phyloP scores from a whole-genome alignment of 30 jellyfish, hydroid and myxozoan genomes.

The Cassiopea andromeda region DNA sequence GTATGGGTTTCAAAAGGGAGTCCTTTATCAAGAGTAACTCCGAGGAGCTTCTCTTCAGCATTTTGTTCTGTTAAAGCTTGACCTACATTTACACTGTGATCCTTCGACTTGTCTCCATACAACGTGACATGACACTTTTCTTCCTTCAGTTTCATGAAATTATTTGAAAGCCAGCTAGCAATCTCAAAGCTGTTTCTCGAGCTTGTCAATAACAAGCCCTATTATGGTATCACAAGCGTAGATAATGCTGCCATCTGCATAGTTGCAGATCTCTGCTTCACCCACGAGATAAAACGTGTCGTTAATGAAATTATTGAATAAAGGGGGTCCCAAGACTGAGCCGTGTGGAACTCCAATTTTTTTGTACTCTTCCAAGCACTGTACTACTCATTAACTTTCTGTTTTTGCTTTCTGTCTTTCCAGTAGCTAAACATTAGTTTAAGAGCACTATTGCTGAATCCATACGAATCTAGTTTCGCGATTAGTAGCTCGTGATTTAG shows the following conservation, averaged over 20 bases:
- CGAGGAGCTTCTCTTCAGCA: too few species aligned
- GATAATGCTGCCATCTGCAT: constrained; percentile 4
- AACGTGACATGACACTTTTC: too few species aligned
- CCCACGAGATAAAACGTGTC: constrained; percentile 10
- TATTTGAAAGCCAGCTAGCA: too few species aligned
- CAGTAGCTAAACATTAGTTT: constrained; percentile 28
- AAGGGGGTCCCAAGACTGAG: constrained; percentile 38
- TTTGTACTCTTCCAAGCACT: constrained; percentile 27
- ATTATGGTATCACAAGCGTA: background rate
- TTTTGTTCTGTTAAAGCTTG: too few species aligned
- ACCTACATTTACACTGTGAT: too few species aligned
- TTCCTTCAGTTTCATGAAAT: too few species aligned
- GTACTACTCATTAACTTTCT: constrained; percentile 36
- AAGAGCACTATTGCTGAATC: constrained; percentile 31
- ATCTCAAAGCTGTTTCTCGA: too few species aligned
- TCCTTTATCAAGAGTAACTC: too few species aligned
- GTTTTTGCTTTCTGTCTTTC: constrained; percentile 46
- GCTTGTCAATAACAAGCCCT: too few species aligned
- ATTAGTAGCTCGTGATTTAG: constrained; percentile 20
- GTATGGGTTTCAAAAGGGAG: too few species aligned
- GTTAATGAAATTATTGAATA: constrained; percentile 9
- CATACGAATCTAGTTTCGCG: constrained; percentile 24
- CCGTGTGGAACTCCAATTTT: constrained; percentile 51
- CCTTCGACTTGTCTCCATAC: too few species aligned
- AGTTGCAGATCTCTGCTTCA: background rate